Percentiles rank a stretch among this genome's conserved stretches.
These are phyloP conservation scores for Grus americana DNA, from an alignment of 2,113 vertebrate genomes.

Conservation along the genomic window DNA sequence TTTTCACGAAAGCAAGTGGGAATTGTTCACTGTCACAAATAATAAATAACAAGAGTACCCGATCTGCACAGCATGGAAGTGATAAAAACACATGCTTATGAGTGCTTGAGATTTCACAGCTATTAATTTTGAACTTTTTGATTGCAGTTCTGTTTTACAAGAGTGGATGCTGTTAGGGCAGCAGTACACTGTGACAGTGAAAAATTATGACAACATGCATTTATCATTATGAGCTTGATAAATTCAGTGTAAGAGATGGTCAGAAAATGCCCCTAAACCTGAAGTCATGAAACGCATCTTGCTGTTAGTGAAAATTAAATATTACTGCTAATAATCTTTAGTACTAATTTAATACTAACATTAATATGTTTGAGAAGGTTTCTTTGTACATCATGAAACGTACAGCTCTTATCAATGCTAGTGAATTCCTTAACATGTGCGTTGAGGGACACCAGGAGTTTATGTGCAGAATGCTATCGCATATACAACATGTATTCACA, in stretches of 20 bases:
- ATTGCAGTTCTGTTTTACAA: constrained; percentile 62
- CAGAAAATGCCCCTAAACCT: constrained; percentile 20
- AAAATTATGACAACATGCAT: constrained; percentile 40
- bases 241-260: neutral
- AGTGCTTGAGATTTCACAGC: constrained; percentile 58
- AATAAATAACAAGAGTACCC: constrained; percentile 63
- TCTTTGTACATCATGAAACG: neutral
- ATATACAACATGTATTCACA: neutral
- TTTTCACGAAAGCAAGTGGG: constrained; percentile 59
- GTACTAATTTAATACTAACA: neutral
- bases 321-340: neutral
- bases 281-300: neutral
- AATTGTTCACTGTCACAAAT: constrained; percentile 70
- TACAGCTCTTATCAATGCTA: neutral
- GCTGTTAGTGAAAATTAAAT: neutral
- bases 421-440: neutral
- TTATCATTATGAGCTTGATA: constrained; percentile 33
- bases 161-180: constrained; percentile 55
- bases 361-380: neutral
- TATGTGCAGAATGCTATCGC: neutral
- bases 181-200: neutral
- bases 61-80: constrained; percentile 33
- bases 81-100: constrained; percentile 62
- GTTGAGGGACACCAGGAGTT: neutral
- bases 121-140: constrained; percentile 71